phyloP scores from a whole-genome alignment of 2,888 invertebrate genomes.

The Stenotaenia linearis region DNA sequence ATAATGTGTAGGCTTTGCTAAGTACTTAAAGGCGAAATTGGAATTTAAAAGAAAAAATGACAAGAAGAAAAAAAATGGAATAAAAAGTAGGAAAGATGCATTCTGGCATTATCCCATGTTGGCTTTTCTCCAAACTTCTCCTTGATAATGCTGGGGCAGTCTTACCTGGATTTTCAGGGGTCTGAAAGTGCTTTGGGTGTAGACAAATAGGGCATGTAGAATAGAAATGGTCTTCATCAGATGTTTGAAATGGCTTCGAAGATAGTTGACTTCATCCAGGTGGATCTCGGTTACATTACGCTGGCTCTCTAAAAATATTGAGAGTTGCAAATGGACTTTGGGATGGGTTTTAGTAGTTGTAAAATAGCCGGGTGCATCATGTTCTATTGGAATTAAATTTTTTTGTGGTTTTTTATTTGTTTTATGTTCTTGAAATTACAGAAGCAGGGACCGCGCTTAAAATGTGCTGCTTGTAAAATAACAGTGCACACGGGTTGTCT shows the following conservation, averaged over 20 bases:
- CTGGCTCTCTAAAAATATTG: background rate
- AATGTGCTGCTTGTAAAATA: slow-evolving; percentile 89
- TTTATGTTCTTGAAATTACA: too few species aligned
- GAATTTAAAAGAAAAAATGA: background rate
- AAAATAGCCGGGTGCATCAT: background rate
- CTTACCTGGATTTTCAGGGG: slow-evolving; percentile 20
- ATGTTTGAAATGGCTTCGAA: background rate
- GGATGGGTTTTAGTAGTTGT: background rate
- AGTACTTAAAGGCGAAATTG: too few species aligned
- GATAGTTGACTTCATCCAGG: background rate
- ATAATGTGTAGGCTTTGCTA: too few species aligned
- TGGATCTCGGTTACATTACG: background rate
- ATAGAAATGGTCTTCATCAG: slow-evolving; percentile 1
- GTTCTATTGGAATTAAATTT: slow-evolving; percentile 22
- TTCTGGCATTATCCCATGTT: slow-evolving; percentile 3
- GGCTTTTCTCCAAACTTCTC: background rate
- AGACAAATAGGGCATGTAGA: background rate
- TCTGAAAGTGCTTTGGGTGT: background rate
- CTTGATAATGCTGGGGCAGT: slow-evolving; percentile 17
- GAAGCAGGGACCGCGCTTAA: slow-evolving; percentile 88
- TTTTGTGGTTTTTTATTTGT: slow-evolving; percentile 9
- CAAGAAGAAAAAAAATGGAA: background rate
- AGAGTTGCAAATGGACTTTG: background rate
- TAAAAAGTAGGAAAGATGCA: background rate
- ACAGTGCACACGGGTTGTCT: slow-evolving; percentile 83